Base-by-base conservation (phyloP, 1,140 invertebrate genomes). In the Gonatopus flavifemur region DNA sequence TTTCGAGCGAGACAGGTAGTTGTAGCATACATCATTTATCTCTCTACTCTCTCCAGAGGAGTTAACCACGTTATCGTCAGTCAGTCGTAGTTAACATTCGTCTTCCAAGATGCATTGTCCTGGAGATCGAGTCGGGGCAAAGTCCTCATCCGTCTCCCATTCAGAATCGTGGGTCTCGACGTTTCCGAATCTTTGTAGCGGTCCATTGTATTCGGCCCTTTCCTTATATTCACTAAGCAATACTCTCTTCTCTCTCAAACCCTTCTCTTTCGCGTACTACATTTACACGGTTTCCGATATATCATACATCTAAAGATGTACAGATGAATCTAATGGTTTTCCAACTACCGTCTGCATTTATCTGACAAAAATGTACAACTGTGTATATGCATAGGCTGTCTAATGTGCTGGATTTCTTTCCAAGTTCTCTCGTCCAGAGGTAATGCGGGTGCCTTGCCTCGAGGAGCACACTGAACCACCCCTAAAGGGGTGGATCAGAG, bases 111-210 rank as follows among this genome's bases (percentile, higher is more conserved):
- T 43, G 56, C 55, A 69, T 69, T 70, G 69, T 69, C 59, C 59
- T 47, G 49, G 47, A 54, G 66, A 64, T 44, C 57, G 43, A 38
- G 37, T 32, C 36, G 41, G 44, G 57, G 52, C 64, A 61, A 57
- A 63, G 60, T 71, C 64, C 64, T 69, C 69, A 69, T 72, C 65
- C 69, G 66, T 68, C 68, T 70, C 58, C 62, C 52, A 70, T 70
- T 69, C 62, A 68, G 48, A 42, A 51, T 53, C 48, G 41, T 55
- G 57, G 46, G 55, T 58, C 56, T 56, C 69, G 62, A 72, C 69
- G 62, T 71, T 72, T 72, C 69, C 69, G 69, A 71, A 64, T 71
- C 66, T 69, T 62, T 56, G 52, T 59, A 59, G 57, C 58, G 50
- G 51, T 53, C 59, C 58, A 69, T 72, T 71, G 67, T 70, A 62